Evolutionary conservation across 2,888 invertebrate genomes (phyloP), one percentile per base, ranked within the genome.

Genomic region (Galeopsomyia nigrocyanea): DNA sequence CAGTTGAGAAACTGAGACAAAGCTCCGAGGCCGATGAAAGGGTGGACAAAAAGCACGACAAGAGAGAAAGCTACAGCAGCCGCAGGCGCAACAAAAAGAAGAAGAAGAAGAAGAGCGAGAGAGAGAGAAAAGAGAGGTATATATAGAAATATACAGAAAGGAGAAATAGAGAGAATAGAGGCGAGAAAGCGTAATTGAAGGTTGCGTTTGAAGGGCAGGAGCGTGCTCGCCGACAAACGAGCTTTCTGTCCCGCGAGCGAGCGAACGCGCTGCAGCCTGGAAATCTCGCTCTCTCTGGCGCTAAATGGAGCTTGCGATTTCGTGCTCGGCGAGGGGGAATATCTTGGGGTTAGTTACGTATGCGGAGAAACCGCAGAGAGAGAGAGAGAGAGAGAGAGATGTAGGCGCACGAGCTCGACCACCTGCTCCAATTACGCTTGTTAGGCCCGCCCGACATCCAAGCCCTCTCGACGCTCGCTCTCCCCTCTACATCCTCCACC

Each of bases 391-490:
- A 26, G 26, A 5, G 2, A 26, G 26, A n/a, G n/a, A n/a, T n/a
- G n/a, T n/a, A n/a, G n/a, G n/a, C n/a, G 39, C 39, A 39, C 39
- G 39, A 77, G 79, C 79, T 79, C 78, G 80, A 79, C 82, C 82
- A 83, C 80, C 83, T 83, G 82, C 83, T 84, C 82, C 82, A 84
- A 84, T 84, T 84, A 83, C 79, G 80, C 78, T 83, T 80, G 81
- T 82, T 82, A 82, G 79, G 75, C 78, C 75, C 77, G 78, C 78
- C 79, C 81, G 79, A 78, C 76, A 78, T 76, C 75, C 73, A 58
- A 73, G 49, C 69, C 74, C 73, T 67, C 77, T 66, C 53, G 22
- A n/a, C 26, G 49, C 39, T 49, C 74, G 71, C 74, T 73, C 68
- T 51, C 61, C 63, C 55, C 55, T 26, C 31, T 56, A 9, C 51